Evolutionary conservation across 2,888 invertebrate genomes (phyloP), one percentile per base, ranked within the genome.

Genomic region (Dilophus febrilis): DNA sequence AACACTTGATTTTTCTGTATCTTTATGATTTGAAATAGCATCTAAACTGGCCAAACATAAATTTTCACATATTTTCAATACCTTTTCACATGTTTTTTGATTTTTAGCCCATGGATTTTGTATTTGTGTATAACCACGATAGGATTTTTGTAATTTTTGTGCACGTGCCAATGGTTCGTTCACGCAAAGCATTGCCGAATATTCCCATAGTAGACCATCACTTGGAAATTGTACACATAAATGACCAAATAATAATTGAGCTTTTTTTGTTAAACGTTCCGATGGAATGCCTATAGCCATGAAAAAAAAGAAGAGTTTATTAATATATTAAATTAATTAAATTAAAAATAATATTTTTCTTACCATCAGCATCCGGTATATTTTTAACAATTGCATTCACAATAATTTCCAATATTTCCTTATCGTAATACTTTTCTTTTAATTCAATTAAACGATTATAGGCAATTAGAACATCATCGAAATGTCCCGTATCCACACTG

Each of bases 381-480:
- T 80, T 70, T 32, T 75, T 67, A 3, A 71, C 57, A 31, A 90
- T 70, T 13, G 80, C 82, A 40, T 69, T 71, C 0, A 79, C 75
- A 11, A 91, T 59, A 38, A 87, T 71, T 18, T 68, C 63, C 13
- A 92, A 63, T 17, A 91, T 74, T 59, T 83, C 76, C 1, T 72
- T 55, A 54, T 92, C 91, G 1, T 79, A 64, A 55, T 80, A 86
- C 53, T 80, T 79, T 39, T 73, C 74, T 57, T 75, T 78, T n/a
- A 95, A 61, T 54, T 95, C 92, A 27, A 91, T 63, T 35, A 95
- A 62, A 17, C 88, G 74, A 58, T 90, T 82, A 54, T 84, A 84
- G 1, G 90, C 80, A 44, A 77, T 73, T 42, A 95, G 73, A 3
- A 82, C 81, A 58, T 92, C 88, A 40, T 79, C 75, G 57, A 87